Percentiles rank a stretch among this genome's conserved stretches.
Conservation (phyloP, 2,797 vertebrate genomes). For the Anniella stebbinsi region DNA sequence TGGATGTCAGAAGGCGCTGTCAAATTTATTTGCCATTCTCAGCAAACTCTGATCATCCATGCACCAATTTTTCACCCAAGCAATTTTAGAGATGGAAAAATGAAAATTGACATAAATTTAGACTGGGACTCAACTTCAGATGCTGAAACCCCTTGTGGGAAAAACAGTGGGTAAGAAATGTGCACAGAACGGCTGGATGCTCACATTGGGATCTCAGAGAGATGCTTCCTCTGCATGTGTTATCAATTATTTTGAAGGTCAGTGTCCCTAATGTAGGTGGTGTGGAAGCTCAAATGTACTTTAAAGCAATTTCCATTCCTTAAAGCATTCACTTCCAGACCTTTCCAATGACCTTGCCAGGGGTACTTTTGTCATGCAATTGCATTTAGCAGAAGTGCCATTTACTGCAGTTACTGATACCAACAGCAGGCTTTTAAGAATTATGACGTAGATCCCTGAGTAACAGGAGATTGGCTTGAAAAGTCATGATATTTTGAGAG, state of each 20-base stretch:
- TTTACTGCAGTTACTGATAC: not conserved
- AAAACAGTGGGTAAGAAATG: not conserved
- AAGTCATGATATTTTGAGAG: constrained; percentile 31
- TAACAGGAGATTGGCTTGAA: constrained; percentile 15
- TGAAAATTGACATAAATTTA: constrained; percentile 8
- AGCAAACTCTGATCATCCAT: constrained; percentile 11
- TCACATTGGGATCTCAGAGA: not conserved
- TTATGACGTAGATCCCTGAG: not conserved
- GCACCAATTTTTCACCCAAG: not conserved
- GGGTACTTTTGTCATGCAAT: constrained; percentile 3
- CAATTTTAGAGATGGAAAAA: constrained; percentile 1
- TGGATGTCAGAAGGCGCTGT: not conserved
- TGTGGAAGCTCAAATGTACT: not conserved
- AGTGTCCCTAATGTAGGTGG: not conserved
- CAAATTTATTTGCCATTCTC: not conserved
- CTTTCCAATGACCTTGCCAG: not conserved
- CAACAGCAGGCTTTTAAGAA: constrained; percentile 6
- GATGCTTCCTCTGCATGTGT: not conserved
- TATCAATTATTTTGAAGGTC: constrained; percentile 33
- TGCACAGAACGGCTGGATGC: not conserved
- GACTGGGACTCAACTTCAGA: not conserved
- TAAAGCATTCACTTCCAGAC: not conserved
- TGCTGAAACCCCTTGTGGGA: not conserved
- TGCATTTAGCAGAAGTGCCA: constrained; percentile 14
- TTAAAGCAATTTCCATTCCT: not conserved